Base-by-base conservation (phyloP, 2,797 vertebrate genomes). In the Chloroceryle inda region DNA sequence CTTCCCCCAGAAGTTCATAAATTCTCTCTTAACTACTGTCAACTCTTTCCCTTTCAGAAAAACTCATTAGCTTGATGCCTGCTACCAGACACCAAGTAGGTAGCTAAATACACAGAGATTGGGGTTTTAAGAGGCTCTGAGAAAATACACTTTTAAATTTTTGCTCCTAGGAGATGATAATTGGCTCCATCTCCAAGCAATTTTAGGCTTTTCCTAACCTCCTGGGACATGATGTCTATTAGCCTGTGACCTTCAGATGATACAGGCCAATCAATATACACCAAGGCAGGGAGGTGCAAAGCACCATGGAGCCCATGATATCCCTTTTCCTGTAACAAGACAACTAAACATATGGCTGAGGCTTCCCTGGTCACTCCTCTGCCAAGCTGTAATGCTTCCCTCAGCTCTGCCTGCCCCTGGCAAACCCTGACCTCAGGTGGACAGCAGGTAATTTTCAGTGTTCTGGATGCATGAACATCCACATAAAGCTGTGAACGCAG, bases 181-280 rank as follows among this genome's bases (percentile, higher is more conserved):
- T 14, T n/a, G 23, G 45, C 64, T 63, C 26, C 5, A 6, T 9
- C 50, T 56, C 47, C 16, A 47, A 74, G 61, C 9, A 9, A 22
- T 27, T 61, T 58, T 9, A 56, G 61, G 40, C 26, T 49, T 2
- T 19, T 8, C 20, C 17, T 13, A 26, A 35, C 33, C 23, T 72
- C 35, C 53, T 29, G 50, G 50, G 13, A 44, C 8, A 23, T 13
- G 13, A 11, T 0, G 1, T 24, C 35, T 12, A 13, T 35, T 42
- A 68, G 29, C 24, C 37, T 26, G 20, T 61, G 59, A 61, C 16
- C 37, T 61, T 29, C 35, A 61, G 11, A 61, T 38, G 17, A 38
- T 18, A 16, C 11, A 11, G 24, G 6, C 18, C 24, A 38, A 11
- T 61, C 37, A 37, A 11, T 27, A 38, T 11, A 61, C 10, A 27